Evolutionary conservation across 1,140 invertebrate species (phyloP).

Genomic region (Chironomus striatipennis): DNA sequence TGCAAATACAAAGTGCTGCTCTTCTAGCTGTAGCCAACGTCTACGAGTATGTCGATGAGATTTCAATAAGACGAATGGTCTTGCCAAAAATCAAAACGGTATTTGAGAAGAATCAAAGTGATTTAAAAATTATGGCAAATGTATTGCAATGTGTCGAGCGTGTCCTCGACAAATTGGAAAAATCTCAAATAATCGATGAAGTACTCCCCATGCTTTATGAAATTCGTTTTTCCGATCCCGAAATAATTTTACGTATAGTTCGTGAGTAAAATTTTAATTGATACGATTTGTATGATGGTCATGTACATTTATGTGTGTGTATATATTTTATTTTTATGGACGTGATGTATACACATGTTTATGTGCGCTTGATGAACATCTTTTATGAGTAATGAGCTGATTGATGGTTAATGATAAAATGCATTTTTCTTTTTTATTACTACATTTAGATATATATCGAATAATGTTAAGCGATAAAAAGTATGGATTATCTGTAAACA

Average conservation of each 20-base stretch:
- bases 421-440: no score
- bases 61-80: constrained; percentile 69
- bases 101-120: constrained; percentile 75
- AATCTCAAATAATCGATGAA: constrained; percentile 81
- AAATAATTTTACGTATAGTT: constrained; percentile 67
- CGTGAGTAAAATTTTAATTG: constrained; percentile 53
- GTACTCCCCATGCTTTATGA: constrained; percentile 85
- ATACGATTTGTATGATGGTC: background rate
- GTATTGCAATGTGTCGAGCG: constrained; percentile 68
- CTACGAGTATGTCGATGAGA: constrained; percentile 75
- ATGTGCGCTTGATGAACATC: no score
- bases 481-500: constrained; percentile 82
- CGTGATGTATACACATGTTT: no score
- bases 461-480: constrained; percentile 85
- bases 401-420: no score
- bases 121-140: constrained; percentile 66
- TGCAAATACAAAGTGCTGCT: constrained; percentile 86
- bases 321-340: background rate
- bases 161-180: constrained; percentile 75
- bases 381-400: no score
- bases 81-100: constrained; percentile 80
- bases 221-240: constrained; percentile 77
- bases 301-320: background rate
- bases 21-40: constrained; percentile 80
- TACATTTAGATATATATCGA: constrained; percentile 79